phyloP scores from a whole-genome alignment of 1,140 invertebrate genomes.

The Philopotamus ludificatus region DNA sequence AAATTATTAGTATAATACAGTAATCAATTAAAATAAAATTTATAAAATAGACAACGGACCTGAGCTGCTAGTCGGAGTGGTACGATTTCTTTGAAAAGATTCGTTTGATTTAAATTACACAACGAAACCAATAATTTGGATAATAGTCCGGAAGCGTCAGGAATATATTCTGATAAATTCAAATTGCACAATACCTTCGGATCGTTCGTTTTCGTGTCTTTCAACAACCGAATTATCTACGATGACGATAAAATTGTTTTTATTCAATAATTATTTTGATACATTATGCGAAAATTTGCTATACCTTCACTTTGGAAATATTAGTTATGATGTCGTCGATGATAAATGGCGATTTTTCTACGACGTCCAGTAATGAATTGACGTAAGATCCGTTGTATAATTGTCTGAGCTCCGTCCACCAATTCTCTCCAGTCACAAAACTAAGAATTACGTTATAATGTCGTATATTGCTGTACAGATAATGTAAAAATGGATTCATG shows the following conservation, averaged over 20 bases:
- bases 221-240: conserved; percentile 49
- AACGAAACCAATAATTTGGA: conserved; percentile 43
- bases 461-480: conserved; percentile 47
- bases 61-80: conserved; percentile 50
- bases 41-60: conserved; percentile 40
- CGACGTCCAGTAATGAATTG: conserved; percentile 44
- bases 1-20: too few species aligned
- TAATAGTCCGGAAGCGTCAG: conserved; percentile 45
- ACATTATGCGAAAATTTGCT: too few species aligned
- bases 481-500: conserved; percentile 49
- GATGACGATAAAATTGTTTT: conserved; percentile 24
- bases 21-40: conserved; percentile 1
- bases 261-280: too few species aligned
- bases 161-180: conserved; percentile 49
- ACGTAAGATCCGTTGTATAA: conserved; percentile 46
- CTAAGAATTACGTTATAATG: conserved; percentile 46
- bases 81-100: conserved; percentile 46
- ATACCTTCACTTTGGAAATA: conserved; percentile 50
- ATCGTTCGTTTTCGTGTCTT: conserved; percentile 48
- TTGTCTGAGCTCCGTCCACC: conserved; percentile 47
- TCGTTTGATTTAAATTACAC: conserved; percentile 43
- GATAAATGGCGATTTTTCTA: conserved; percentile 48
- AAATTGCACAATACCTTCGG: conserved; percentile 46
- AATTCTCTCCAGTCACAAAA: conserved; percentile 49
- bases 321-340: conserved; percentile 47